Evolutionary conservation across 2,888 invertebrate genomes (phyloP).

Genomic region (Macrophya alboannulata): DNA sequence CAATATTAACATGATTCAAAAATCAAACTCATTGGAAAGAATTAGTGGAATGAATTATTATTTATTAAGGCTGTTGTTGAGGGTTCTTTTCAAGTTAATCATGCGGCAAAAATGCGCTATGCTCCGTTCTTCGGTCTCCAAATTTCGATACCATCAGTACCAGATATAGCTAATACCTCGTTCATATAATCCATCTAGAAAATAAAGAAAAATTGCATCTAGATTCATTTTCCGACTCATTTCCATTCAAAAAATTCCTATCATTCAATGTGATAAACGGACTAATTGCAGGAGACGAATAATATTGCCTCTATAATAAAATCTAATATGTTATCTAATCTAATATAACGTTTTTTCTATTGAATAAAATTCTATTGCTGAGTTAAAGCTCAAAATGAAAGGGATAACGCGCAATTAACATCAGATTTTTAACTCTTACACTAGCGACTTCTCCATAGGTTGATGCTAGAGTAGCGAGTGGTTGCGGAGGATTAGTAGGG

Average conservation of each 20-base stretch:
- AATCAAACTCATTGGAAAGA: constrained; percentile 1
- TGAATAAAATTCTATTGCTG: background rate
- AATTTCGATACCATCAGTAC: constrained; percentile 72
- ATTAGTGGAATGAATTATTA: constrained; percentile 54
- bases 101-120: background rate
- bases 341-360: background rate
- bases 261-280: background rate
- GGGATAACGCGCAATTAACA: background rate
- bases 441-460: constrained; percentile 73
- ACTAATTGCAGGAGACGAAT: background rate
- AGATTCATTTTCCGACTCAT: background rate
- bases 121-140: constrained; percentile 71
- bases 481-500: constrained; percentile 76
- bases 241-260: background rate
- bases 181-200: constrained; percentile 74
- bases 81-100: background rate
- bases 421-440: constrained; percentile 66
- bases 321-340: too few relatives aligned
- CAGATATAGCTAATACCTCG: constrained; percentile 74
- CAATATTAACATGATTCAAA: constrained; percentile 29
- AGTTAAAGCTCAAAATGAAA: background rate
- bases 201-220: constrained; percentile 53
- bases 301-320: background rate
- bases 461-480: constrained; percentile 66
- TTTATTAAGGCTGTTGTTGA: constrained; percentile 26